phyloP scores from a whole-genome alignment of 2,888 invertebrate genomes.

The Ornithoptera priamus region DNA sequence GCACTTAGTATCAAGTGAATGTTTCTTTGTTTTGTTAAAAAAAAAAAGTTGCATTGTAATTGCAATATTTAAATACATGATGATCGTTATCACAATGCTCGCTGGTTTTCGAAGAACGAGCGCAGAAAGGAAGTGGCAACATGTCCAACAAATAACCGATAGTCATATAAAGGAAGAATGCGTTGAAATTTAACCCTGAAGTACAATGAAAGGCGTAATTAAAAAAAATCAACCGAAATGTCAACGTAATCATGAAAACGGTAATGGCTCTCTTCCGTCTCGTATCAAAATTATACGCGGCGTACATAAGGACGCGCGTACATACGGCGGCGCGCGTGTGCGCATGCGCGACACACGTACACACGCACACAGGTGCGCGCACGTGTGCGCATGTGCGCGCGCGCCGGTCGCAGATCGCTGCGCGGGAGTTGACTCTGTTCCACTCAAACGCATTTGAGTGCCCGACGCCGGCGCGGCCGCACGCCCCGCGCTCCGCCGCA shows the following conservation, averaged over 20 bases:
- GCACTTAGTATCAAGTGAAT: no score
- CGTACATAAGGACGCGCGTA: slow-evolving; percentile 54
- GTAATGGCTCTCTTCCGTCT: slow-evolving; percentile 68
- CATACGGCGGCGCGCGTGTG: slow-evolving; percentile 34
- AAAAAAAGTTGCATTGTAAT: no score
- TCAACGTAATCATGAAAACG: slow-evolving; percentile 49
- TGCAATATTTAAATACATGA: no score
- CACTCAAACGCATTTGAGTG: slow-evolving; percentile 76
- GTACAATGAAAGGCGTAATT: background rate
- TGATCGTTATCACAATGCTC: no score
- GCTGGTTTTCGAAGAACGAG: no score
- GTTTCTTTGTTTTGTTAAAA: no score
- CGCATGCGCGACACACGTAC: slow-evolving; percentile 32
- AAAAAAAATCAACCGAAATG: slow-evolving; percentile 32
- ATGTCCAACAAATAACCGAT: no score
- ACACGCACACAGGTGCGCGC: slow-evolving; percentile 42
- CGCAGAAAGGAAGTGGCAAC: no score
- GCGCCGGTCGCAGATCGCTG: slow-evolving; percentile 53
- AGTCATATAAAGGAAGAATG: no score
- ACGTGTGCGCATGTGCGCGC: slow-evolving; percentile 16
- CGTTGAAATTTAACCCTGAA: no score
- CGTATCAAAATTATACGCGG: slow-evolving; percentile 60
- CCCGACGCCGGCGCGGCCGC: slow-evolving; percentile 49
- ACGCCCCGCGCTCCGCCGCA: slow-evolving; percentile 46
- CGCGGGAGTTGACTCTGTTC: slow-evolving; percentile 70